Percentiles rank a stretch among this genome's conserved stretches.
Conservation (phyloP, 2,888 invertebrate genomes). For the Pelosia muscerda region DNA sequence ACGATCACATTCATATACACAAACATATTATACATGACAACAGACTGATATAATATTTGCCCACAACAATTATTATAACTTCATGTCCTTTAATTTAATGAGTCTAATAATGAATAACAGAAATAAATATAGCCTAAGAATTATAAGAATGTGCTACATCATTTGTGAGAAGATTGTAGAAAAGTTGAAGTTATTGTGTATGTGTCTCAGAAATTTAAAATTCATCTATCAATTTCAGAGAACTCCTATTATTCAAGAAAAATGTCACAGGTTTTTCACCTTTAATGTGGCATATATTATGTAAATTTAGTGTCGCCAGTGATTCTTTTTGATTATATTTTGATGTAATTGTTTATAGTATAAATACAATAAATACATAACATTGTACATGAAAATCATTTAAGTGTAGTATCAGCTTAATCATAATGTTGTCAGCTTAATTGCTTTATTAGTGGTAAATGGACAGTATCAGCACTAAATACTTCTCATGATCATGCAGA, state of each 20-base stretch:
- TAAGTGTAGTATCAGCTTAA: too few relatives aligned
- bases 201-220: neutral
- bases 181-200: neutral
- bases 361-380: neutral
- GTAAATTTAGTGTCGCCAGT: neutral
- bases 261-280: neutral
- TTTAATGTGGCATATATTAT: neutral
- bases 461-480: conserved; percentile 29
- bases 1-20: neutral
- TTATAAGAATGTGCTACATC: neutral
- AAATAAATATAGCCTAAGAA: neutral
- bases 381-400: neutral
- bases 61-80: neutral
- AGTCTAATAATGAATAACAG: neutral
- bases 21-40: too few relatives aligned
- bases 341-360: neutral
- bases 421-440: conserved; percentile 12
- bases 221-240: neutral
- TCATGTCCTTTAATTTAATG: neutral
- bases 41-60: neutral
- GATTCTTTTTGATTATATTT: too few relatives aligned
- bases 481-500: conserved; percentile 13
- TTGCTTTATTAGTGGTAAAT: conserved; percentile 32
- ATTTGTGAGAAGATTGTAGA: neutral
- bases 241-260: neutral